Base-by-base conservation (phyloP, 2,888 invertebrate species). In the Agrotis clavis region DNA sequence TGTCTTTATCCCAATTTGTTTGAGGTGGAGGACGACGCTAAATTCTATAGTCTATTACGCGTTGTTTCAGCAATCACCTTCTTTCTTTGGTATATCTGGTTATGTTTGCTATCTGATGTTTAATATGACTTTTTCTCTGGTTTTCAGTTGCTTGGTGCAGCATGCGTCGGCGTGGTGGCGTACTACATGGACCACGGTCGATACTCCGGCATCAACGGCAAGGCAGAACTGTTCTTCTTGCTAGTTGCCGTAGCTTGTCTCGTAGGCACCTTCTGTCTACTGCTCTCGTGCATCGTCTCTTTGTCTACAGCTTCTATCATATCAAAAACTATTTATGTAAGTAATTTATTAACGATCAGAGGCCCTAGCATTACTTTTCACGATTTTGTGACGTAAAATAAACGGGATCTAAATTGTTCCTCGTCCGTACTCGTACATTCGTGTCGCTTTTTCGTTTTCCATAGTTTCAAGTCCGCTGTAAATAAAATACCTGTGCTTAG, bases 231-330 rank as follows among this genome's bases (percentile, higher is more conserved):
- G 25, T 98, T 98, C 93, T 98, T 97, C 92, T 94, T 98, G 45
- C 92, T 98, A 71, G 97, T 98, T 90, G 96, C 97, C 0, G 98
- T 98, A 0, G 96, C 98, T 19, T 98, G 98, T 90, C 96, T 98
- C 90, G 97, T 98, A 77, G 98, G 98, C 66, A 98, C 98, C 30
- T 98, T 98, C 88, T 97, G 98, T 80, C 91, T 98, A 56, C 92
- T 98, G 54, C 88, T 97, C 6, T 97, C 98, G 0, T 98, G 98
- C 85, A 86, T 98, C n/a, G 95, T 97, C 47, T 98, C 98, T 2
- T 95, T 98, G 63, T 97, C 98, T 19, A 98, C 98, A 0, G 98
- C 98, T n/a, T 97, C 98, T 48, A 97, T 98, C 84, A 97, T 99
- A 87, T 97, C 98, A 1, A 98, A 98, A 95, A 98, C 98, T 2